Evolutionary conservation across 2,113 vertebrate species (phyloP), one percentile per base, ranked within the genome.

Genomic region (Eolophus roseicapilla): DNA sequence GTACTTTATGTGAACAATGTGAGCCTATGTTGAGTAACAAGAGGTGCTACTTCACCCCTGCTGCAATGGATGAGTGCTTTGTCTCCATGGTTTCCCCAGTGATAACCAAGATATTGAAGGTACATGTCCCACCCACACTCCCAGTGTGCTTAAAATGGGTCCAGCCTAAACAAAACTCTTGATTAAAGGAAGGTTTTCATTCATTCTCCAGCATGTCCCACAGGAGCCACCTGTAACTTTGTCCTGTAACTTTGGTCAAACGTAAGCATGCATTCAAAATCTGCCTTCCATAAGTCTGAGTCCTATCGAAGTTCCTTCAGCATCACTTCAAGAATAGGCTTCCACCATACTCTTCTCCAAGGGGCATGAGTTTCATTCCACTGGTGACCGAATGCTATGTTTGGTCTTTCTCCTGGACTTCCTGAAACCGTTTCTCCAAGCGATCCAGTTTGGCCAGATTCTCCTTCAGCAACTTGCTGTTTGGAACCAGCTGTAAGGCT

Each of bases 401-500:
- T 35, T 96, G 97, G 57, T 97, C 96, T 90, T 97, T 97, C 50
- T 94, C 97, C 81, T 94, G 96, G 65, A 86, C 92, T 96, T 97
- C 98, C 70, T 97, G 98, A 59, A 98, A 97, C 69, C 98, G 98
- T 95, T 98, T 99, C 97, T 99, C 99, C 65, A 99, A 97, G 64
- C 99, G 98, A 95, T 99, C 99, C 96, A 99, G 91, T 82, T 99
- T 99, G 89, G 99, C 98, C 50, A 99, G 97, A 87, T 99, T 99
- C 92, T 99, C 99, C 96, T 98, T 99, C 75, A 99, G 98, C 69
- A 99, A 97, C 95, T 98, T 99, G 97, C 99, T 99, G 79, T 98
- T 98, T 19, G 99, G 99, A 65, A 98, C 99, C 62, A 99, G 98
- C 60, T 97, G 97, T 69, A 99, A 97, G 29, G 99, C 99, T 92